Evolutionary conservation across 2,113 vertebrate species (phyloP), one percentile per base, ranked within the genome.

Genomic region (Pseudopodoces humilis): DNA sequence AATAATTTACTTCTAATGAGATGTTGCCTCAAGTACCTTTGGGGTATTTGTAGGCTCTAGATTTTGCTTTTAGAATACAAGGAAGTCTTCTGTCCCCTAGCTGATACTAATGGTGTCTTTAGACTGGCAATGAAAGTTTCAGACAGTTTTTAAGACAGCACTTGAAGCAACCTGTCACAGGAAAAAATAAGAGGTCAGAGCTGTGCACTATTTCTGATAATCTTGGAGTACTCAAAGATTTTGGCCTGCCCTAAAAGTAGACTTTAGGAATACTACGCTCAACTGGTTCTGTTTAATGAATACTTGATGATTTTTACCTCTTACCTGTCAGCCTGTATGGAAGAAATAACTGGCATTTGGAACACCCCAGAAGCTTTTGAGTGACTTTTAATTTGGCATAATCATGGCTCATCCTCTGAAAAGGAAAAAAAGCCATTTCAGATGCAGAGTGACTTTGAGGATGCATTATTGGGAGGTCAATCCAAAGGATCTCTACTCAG

Each of bases 1-100:
- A 90, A 83, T 95, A 84, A 96, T 96, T 97, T 96, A 90, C 89
- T 95, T 95, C 78, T 96, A 95, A 96, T 94, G 94, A 96, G 77
- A 79, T 83, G 47, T 64, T 95, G 70, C 83, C 95, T 97, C 67
- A 75, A 69, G 85, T 60, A 83, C 79, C 92, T 96, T 49, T 30
- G 58, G 89, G 71, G 37, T 94, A 60, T 77, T 78, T 56, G 41
- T 53, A 39, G 83, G 59, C 77, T 93, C 85, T 60, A 41, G 70
- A 65, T 76, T 87, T 83, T 94, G 62, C 55, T 94, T 94, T 88
- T 69, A 59, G 39, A 68, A 44, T 49, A 30, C 49, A 75, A 31
- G 83, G 65, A 46, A 65, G 10, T 69, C 46, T 69, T 80, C 68
- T 96, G 52, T 63, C 87, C 67, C 69, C 90, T 80, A 76, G 22